Evolutionary conservation across 1,140 invertebrate species (phyloP), one percentile per base, ranked within the genome.

Genomic region (Dendroctonus ponderosae): DNA sequence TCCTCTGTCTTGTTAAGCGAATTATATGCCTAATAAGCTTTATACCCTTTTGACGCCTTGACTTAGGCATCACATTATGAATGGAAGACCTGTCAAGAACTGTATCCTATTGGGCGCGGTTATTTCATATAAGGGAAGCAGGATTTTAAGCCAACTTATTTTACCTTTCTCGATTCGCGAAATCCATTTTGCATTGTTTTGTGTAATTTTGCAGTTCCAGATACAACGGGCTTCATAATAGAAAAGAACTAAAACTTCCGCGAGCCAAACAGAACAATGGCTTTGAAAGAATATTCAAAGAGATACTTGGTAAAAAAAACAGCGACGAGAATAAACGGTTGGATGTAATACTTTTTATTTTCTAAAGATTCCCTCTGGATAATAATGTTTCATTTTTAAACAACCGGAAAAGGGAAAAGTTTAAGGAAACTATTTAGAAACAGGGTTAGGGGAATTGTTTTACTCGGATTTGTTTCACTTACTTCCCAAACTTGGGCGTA

Each of bases 371-470:
- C 42, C 7, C 58, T 38, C 37, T 26, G 48, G 58, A 60, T 60
- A 60, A 60, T 60, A 60, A 49, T 60, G 58, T 60, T 60, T 49
- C 58, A 60, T 60, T 60, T 60, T 60, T 60, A 60, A 60, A 50
- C 44, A 60, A 11, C 44, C 44, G 44, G 58, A 60, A 60, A 60
- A 7, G 12, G 26, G 44, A 26, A 60, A 60, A 60, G 44, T 60
- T 60, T 40, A 11, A 39, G 37, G 44, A 60, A 60, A 60, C 58
- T 60, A 60, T 60, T 60, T 60, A 26, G 41, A 14, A 8, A 44
- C 46, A 12, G 58, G 58, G 15, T 39, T 48, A n/a, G 7, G 44
- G 14, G 39, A 60, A 60, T 60, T 60, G 58, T 60, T 60, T 60
- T 49, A 60, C 44, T 49, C 38, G 43, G 37, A 38, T 60, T 60